Evolutionary conservation across 2,797 vertebrate species (phyloP).

Genomic region (Eulemur mongoz): DNA sequence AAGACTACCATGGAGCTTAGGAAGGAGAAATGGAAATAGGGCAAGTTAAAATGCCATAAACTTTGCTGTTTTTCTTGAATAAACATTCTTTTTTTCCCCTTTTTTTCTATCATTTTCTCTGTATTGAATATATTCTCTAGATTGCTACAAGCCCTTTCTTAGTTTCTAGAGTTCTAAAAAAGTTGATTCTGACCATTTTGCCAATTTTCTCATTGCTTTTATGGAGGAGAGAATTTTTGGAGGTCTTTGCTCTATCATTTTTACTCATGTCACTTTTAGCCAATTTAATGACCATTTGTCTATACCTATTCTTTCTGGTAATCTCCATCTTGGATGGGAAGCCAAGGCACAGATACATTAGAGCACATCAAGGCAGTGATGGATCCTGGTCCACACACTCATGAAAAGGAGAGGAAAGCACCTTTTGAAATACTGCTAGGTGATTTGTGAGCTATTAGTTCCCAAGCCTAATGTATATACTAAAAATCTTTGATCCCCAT

Average conservation of each 20-base stretch:
- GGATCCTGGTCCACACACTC: background rate
- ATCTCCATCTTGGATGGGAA: conserved; percentile 5
- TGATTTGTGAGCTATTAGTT: background rate
- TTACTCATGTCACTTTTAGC: background rate
- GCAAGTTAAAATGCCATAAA: background rate
- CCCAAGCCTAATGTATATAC: background rate
- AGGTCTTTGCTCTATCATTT: background rate
- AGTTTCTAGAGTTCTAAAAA: background rate
- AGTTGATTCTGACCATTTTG: conserved; percentile 13
- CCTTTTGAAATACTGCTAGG: background rate
- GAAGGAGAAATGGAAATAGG: background rate
- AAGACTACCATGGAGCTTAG: background rate
- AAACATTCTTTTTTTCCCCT: too few species aligned
- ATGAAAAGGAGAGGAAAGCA: background rate
- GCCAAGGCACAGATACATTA: background rate
- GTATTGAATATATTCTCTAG: background rate
- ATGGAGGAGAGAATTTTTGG: background rate
- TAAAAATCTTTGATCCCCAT: background rate
- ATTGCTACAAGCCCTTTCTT: background rate
- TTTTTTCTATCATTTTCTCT: too few species aligned
- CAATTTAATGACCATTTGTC: background rate
- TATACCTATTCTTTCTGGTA: conserved; percentile 37
- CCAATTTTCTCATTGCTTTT: conserved; percentile 26
- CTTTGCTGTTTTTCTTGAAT: background rate
- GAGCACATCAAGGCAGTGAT: background rate